Base-by-base conservation (phyloP, 2,113 vertebrate species). In the Pygoscelis adeliae region DNA sequence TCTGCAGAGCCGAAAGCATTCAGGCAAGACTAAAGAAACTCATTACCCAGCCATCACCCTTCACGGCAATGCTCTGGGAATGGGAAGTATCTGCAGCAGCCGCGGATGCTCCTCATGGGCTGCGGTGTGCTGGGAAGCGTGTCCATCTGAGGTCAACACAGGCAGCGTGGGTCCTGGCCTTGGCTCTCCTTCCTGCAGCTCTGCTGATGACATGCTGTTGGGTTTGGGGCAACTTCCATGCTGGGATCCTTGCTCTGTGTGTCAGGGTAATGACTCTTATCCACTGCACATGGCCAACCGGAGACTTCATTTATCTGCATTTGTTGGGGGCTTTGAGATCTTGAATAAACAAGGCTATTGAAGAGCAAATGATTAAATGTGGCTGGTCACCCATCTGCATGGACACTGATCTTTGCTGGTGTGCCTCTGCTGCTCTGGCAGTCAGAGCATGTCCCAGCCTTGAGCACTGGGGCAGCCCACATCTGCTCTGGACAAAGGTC, bases 21-120 rank as follows among this genome's bases (percentile, higher is more conserved):
- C 95, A 95, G 70, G 93, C 94, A 95, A 94, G 87, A 96, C 96
- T 95, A 96, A 96, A 87, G 95, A 97, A 97, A 89, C 93, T 96
- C 95, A 97, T 96, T 94, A 96, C 15, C 52, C 78, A 95, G 94
- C 73, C 83, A 94, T 95, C 93, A 91, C 46, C 61, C 58, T 87
- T 82, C 89, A 89, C 1, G 0, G 69, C 0, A 4, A 94, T 32
- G 89, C 81, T 85, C 70, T 11, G 30, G 66, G 84, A 96, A 97
- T 91, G 36, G 52, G 49, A 95, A 96, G 87, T 87, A 94, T 25
- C 97, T 79, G 70, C 4, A 0, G 89, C 65, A 93, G 84, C 70
- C 1, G 0, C 9, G 3, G 47, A 40, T 3, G 8, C 52, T 93
- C 52, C 77, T 71, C 1, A 0, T 3, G 38, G 42, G 83, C 69